Base-by-base conservation (phyloP, 2,113 vertebrate genomes). In the Panurus biarmicus region DNA sequence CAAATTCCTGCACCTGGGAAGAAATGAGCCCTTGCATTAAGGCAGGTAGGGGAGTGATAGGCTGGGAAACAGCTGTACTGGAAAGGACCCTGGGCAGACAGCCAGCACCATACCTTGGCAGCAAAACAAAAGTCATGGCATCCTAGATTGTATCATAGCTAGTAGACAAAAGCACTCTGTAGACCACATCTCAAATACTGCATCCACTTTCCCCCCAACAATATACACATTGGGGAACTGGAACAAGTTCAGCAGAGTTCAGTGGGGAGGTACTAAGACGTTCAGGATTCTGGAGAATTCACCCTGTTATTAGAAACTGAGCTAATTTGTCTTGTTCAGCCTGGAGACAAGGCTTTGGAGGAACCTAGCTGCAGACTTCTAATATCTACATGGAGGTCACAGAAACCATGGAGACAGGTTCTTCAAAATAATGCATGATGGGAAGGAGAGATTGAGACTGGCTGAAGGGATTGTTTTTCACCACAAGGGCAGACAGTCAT, bases 91-190 rank as follows among this genome's bases (percentile, higher is more conserved):
- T 35, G 26, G 26, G 21, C 14, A 64, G 18, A 12, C 3, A 65
- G 65, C 7, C 76, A 89, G 31, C 45, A 54, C 28, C 19, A 53
- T 5, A 14, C 10, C 35, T 50, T 35, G 24, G 18, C 9, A 66
- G 15, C 5, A 51, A 78, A 58, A 31, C 29, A 38, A 25, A 35
- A 16, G 14, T 61, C 35, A 40, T 0, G 0, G 9, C 45, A 50
- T 45, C 50, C n/a, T 35, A 35, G 24, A 26, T 11, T 54, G 17
- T n/a, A 57, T 10, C n/a, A 50, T 10, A 48, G 21, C 10, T 45
- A 74, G 21, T 23, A 78, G 53, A 21, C 17, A 44, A 89, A 92
- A 82, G 21, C 38, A 40, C 18, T 44, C 86, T 18, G 4, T 3
- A 66, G 72, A 70, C 12, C 35, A 60, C 18, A 35, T 13, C 76